These are phyloP conservation scores for Drosophila sp. DNA, from an alignment of 1,140 invertebrate species.

Conservation along the genomic window DNA sequence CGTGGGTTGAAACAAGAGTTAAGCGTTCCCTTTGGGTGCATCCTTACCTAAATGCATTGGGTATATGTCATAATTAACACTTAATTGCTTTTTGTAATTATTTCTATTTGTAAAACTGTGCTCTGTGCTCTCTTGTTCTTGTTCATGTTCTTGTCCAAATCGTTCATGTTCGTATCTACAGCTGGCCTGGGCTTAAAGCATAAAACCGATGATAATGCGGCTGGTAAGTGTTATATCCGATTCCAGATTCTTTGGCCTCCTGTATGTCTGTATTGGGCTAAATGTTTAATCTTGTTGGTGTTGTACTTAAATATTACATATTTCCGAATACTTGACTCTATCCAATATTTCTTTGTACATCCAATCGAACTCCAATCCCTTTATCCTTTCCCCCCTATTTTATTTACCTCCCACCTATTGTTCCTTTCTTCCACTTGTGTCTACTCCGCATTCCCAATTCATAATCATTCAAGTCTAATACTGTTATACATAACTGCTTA, in stretches of 20 bases:
- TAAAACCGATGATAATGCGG: constrained; percentile 57
- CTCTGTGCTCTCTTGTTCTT: constrained; percentile 52
- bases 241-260: constrained; percentile 22
- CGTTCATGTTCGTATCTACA: constrained; percentile 26
- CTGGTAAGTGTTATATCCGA: constrained; percentile 60
- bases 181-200: constrained; percentile 73
- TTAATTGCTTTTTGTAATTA: constrained; percentile 49
- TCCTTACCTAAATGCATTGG: constrained; percentile 8
- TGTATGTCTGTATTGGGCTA: constrained; percentile 31
- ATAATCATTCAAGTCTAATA: constrained; percentile 3
- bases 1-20: neutral
- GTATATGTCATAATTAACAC: constrained; percentile 15
- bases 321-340: neutral
- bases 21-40: neutral
- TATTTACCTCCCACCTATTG: neutral
- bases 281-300: constrained; percentile 37
- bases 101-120: constrained; percentile 40
- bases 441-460: neutral
- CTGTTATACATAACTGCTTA: constrained; percentile 14
- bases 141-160: constrained; percentile 50
- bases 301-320: constrained; percentile 13
- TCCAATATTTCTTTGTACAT: neutral
- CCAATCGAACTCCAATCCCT: neutral
- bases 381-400: neutral
- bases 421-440: neutral